Evolutionary conservation across 2,113 vertebrate genomes (phyloP).

Genomic region (Rhea americana): DNA sequence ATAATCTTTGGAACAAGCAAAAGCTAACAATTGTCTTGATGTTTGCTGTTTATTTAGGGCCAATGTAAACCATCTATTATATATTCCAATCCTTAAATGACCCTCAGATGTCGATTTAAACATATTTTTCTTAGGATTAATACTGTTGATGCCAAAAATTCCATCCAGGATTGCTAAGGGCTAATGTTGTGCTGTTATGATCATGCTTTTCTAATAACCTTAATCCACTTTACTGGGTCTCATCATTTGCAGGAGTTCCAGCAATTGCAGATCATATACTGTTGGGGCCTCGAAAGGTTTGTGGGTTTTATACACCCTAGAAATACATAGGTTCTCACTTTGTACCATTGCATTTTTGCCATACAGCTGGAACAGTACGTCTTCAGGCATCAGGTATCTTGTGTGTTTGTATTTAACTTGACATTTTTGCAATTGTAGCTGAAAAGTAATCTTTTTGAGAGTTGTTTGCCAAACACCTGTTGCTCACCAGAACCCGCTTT

Average conservation of each 20-base stretch:
- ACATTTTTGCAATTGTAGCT: not conserved
- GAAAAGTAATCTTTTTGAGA: not conserved
- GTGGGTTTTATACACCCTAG: not conserved
- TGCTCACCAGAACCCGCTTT: not conserved
- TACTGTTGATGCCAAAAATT: not conserved
- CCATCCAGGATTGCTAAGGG: not conserved
- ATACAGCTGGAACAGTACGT: not conserved
- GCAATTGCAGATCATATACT: not conserved
- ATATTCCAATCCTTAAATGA: conserved; percentile 43
- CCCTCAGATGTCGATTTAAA: conserved; percentile 24
- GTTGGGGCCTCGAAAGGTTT: not conserved
- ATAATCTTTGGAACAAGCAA: conserved; percentile 48
- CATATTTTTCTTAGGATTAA: conserved; percentile 29
- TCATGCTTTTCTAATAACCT: not conserved
- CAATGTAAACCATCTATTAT: conserved; percentile 27
- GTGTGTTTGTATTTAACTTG: not conserved
- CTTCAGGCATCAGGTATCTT: not conserved
- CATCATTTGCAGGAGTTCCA: not conserved
- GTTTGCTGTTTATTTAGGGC: conserved; percentile 32
- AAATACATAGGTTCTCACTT: not conserved
- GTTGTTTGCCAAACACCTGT: not conserved
- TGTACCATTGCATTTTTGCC: not conserved
- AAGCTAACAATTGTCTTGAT: conserved; percentile 44
- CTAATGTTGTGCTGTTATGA: not conserved
- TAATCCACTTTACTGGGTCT: not conserved